Evolutionary conservation across 2,113 vertebrate species (phyloP), one percentile per base, ranked within the genome.

Genomic region (Monopterus albus): DNA sequence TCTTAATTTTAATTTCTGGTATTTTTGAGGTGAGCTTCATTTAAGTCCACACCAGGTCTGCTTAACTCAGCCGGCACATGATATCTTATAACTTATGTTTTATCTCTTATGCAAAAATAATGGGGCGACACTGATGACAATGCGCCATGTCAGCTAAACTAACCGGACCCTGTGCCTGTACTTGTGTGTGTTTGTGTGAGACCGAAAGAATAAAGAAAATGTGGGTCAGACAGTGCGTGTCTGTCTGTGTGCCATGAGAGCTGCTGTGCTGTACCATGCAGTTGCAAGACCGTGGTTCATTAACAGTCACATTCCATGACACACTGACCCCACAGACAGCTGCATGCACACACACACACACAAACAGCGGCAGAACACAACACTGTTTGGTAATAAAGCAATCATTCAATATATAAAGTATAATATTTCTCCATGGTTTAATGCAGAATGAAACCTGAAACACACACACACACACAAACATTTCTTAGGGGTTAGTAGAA

Each of bases 281-380:
- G 73, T 13, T 5, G 55, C 40, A 45, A 83, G 73, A 87, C 75
- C 85, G 75, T 78, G 69, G 66, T 80, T 71, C 58, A 76, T 88
- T 88, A 76, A 80, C 70, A 76, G 75, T 79, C 20, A 3, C 80
- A 88, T 85, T 87, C 82, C 82, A 83, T 58, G 69, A 79, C 76
- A 81, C 65, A 65, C 36, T 82, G 79, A 85, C 82, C 79, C 67
- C 39, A 35, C 55, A 53, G 53, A 64, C 84, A 87, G 65, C 79
- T 81, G 79, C 53, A 60, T 10, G 23, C 40, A 31, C 43, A 29
- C 51, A 59, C 17, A 51, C 38, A 26, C 55, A 63, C 46, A 68
- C 20, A 47, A 29, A 59, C 29, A 31, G 29, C 29, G 8, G 29
- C 29, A 31, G 29, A 31, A 7, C 29, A 55, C 71, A n/a, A 79